Percentiles rank a stretch among this genome's conserved stretches.
phyloP scores from a whole-genome alignment of 2,113 vertebrate genomes.

The Macheiramphus alcinus region DNA sequence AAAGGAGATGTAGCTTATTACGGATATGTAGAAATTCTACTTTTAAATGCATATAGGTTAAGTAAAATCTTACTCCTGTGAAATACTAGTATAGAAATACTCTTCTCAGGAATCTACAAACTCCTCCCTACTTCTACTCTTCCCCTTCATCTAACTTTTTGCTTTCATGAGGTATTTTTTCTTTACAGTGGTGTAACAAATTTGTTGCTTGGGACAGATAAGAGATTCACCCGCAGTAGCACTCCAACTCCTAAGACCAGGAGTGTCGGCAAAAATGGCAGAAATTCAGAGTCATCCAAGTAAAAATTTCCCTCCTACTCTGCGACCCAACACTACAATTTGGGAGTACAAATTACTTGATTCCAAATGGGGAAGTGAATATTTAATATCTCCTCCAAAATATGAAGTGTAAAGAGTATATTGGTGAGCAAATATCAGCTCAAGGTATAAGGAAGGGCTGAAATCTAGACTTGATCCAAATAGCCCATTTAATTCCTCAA shows the following conservation, averaged over 20 bases:
- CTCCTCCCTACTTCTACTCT: neutral
- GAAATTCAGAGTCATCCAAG: neutral
- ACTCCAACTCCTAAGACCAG: neutral
- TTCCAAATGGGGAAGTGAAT: neutral
- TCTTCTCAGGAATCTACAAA: neutral
- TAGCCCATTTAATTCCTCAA: neutral
- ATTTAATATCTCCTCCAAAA: neutral
- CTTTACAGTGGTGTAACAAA: neutral
- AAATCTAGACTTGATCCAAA: neutral
- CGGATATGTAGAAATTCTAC: neutral
- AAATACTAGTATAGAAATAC: neutral
- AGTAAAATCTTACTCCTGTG: neutral
- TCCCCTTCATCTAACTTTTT: neutral
- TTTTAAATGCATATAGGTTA: neutral
- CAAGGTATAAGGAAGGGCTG: neutral
- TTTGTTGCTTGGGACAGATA: neutral
- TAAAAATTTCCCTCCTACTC: neutral
- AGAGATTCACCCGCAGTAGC: neutral
- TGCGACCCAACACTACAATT: neutral
- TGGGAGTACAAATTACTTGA: neutral
- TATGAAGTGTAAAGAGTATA: neutral
- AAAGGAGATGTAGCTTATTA: neutral
- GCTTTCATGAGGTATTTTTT: neutral
- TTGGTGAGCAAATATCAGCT: neutral
- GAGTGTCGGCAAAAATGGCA: neutral